Base-by-base conservation (phyloP, 2,888 invertebrate genomes). In the Euzetes globulus region DNA sequence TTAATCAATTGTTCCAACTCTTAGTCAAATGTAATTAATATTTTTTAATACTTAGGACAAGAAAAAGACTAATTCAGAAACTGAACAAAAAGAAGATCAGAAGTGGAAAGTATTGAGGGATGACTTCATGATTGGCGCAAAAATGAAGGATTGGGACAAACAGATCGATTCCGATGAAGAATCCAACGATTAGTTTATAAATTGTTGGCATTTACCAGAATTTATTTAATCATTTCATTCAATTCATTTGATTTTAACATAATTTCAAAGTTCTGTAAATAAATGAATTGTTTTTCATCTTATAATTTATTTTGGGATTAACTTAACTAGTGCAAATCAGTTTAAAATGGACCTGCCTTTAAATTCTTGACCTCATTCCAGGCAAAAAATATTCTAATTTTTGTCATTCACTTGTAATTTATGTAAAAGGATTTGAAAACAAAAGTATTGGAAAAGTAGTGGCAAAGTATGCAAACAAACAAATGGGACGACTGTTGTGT, bases 131-230 rank as follows among this genome's bases (percentile, higher is more conserved):
- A 90, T 91, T 86, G 91, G 90, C 77, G 83, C 83, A 25, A 82
- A 81, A 73, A 87, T 93, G 84, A 93, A 92, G 84, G 92, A 94
- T 83, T 94, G 94, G 94, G 92, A 94, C 81, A 91, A 91, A 83
- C 87, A 90, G 79, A 84, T 86, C 63, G 80, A 80, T 72, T 33
- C 50, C 33, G 74, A 74, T 6, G 68, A 71, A 52, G 29, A 71
- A 22, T 19, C 5, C 9, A 17, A 58, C 29, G 15, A 58, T 27
- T 58, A 58, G 17, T 58, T 29, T 3, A n/a, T n/a, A n/a, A 58
- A 22, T 1, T 3, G 7, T 11, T 41, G 11, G 1, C 41, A 9
- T 15, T 29, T 27, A 17, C 29, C 29, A 58, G 19, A 17, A 19
- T 50, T n/a, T 19, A 50, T 50, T 41, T 11, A 41, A 41, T 41